These are phyloP conservation scores for Ascaphus truei DNA, from an alignment of 2,113 vertebrate genomes.

Conservation along the genomic window DNA sequence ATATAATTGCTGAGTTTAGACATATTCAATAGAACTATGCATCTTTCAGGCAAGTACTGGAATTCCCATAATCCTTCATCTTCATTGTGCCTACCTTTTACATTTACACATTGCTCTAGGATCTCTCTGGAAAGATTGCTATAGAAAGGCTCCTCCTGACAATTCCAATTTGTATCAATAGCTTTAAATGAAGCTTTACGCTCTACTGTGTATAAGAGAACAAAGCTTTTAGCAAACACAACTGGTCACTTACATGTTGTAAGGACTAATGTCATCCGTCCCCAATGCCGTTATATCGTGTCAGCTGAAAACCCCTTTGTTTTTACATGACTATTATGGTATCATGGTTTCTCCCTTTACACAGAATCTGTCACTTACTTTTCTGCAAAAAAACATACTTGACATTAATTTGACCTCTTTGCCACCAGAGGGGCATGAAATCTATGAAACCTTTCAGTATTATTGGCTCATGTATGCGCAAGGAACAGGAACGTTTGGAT, in stretches of 20 bases:
- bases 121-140: conserved; percentile 8
- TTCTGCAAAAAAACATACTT: no score
- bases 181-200: background rate
- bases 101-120: conserved; percentile 4
- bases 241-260: background rate
- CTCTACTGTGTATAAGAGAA: background rate
- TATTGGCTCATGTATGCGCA: no score
- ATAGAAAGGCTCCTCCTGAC: background rate
- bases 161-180: background rate
- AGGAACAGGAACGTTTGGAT: no score
- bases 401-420: no score
- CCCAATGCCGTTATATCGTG: background rate
- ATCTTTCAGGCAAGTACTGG: conserved; percentile 22
- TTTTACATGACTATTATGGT: background rate
- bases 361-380: no score
- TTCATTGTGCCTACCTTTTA: conserved; percentile 11
- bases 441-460: no score
- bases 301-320: background rate
- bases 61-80: background rate
- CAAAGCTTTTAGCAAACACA: background rate
- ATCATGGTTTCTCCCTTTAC: no score
- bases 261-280: background rate
- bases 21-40: conserved; percentile 27
- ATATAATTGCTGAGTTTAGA: conserved; percentile 35
- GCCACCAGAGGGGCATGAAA: no score